Evolutionary conservation across 2,797 vertebrate genomes (phyloP).

Genomic region (Enteromius viviparus): DNA sequence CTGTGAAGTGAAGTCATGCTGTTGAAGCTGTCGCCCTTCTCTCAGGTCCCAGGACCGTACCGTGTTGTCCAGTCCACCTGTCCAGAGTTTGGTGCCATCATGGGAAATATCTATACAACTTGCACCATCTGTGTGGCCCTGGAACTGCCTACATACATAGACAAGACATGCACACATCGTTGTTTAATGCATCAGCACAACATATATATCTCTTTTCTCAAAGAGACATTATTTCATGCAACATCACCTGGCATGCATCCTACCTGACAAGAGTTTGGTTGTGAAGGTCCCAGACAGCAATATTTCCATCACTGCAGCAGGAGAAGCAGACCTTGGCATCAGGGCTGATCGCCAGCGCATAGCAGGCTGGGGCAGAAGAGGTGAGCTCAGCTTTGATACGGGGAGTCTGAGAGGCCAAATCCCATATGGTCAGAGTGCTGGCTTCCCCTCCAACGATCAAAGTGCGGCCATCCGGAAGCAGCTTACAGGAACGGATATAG

Average conservation of each 20-base stretch:
- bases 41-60: slow-evolving; percentile 97
- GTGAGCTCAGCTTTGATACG: slow-evolving; percentile 96
- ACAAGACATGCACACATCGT: not conserved
- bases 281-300: slow-evolving; percentile 95
- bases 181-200: not conserved
- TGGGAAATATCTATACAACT: slow-evolving; percentile 99
- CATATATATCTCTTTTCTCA: not conserved
- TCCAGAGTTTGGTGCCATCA: slow-evolving; percentile 97
- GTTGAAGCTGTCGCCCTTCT: slow-evolving; percentile 95
- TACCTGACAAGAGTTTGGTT: slow-evolving; percentile 96
- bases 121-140: slow-evolving; percentile 95
- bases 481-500: slow-evolving; percentile 98
- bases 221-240: not conserved
- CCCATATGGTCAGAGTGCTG: slow-evolving; percentile 96
- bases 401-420: slow-evolving; percentile 92
- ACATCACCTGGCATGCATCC: slow-evolving; percentile 45
- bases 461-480: slow-evolving; percentile 92
- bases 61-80: slow-evolving; percentile 95
- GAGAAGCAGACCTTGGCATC: slow-evolving; percentile 98
- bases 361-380: slow-evolving; percentile 93
- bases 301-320: slow-evolving; percentile 96
- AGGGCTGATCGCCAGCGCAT: slow-evolving; percentile 94
- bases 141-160: slow-evolving; percentile 85
- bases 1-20: slow-evolving; percentile 98
- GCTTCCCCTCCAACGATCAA: slow-evolving; percentile 95